These are phyloP conservation scores for Glareola pratincola DNA, from an alignment of 2,113 vertebrate genomes.

Conservation along the genomic window DNA sequence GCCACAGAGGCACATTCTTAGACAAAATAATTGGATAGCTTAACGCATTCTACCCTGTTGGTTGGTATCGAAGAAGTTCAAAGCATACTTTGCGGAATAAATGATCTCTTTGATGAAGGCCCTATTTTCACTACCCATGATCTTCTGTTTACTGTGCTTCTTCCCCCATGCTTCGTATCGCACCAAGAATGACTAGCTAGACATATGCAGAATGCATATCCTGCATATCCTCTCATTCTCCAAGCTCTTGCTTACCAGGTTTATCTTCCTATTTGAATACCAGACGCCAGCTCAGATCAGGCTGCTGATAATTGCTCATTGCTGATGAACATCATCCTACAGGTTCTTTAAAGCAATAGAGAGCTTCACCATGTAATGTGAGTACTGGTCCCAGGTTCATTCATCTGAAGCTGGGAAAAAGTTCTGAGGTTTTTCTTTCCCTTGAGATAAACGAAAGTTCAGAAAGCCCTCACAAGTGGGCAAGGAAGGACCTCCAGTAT, in stretches of 20 bases:
- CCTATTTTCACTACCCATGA: neutral
- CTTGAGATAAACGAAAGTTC: neutral
- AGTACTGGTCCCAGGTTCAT: neutral
- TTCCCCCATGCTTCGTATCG: neutral
- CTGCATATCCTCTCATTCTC: neutral
- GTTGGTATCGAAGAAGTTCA: neutral
- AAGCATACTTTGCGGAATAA: neutral
- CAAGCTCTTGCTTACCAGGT: neutral
- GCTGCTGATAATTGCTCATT: neutral
- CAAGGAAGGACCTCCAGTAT: neutral
- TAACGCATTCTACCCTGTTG: neutral
- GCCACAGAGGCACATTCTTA: neutral
- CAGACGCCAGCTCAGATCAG: neutral
- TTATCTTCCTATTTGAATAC: neutral
- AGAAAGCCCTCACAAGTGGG: neutral
- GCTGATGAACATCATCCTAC: neutral
- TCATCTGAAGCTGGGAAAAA: neutral
- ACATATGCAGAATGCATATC: too few species aligned
- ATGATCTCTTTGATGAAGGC: neutral
- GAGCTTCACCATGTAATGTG: neutral
- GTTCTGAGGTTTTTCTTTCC: neutral
- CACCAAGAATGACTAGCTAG: neutral
- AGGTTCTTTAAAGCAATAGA: neutral
- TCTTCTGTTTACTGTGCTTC: neutral
- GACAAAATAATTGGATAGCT: neutral